A percentile compares a stretch with the other conserved stretches of the same genome.
Conservation (phyloP, 92 coral and sea anemone genomes). For the Palythoa caribaeorum region DNA sequence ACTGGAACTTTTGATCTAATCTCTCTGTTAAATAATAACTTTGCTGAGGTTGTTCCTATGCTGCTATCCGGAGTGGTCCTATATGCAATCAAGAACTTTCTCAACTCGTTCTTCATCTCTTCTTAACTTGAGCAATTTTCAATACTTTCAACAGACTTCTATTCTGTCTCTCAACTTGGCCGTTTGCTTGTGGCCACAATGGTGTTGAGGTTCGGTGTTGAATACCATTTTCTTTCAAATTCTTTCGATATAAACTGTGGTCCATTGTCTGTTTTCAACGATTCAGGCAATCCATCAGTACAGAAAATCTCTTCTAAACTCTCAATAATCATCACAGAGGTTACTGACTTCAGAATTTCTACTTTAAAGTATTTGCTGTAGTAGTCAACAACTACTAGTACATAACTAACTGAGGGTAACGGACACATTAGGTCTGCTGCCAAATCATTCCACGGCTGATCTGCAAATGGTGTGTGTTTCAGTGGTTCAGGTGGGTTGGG, state of each 20-base stretch:
- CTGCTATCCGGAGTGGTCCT: not conserved
- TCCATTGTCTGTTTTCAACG: not conserved
- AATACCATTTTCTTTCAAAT: slow-evolving; percentile 3
- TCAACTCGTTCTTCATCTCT: slow-evolving; percentile 9
- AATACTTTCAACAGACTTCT: slow-evolving; percentile 2
- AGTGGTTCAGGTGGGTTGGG: slow-evolving; percentile 28
- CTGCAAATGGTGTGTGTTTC: slow-evolving; percentile 23
- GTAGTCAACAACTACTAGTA: slow-evolving; percentile 32
- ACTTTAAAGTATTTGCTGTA: slow-evolving; percentile 5
- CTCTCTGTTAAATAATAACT: slow-evolving; percentile 5
- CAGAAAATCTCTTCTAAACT: slow-evolving; percentile 1
- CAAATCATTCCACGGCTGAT: slow-evolving; percentile 38
- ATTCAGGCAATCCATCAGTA: not conserved
- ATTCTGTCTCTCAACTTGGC: not conserved
- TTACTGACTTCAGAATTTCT: slow-evolving; percentile 26
- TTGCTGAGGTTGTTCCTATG: slow-evolving; percentile 5
- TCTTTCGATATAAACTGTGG: not conserved
- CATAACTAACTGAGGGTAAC: slow-evolving; percentile 3
- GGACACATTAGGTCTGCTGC: slow-evolving; percentile 44
- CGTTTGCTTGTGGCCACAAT: slow-evolving; percentile 7
- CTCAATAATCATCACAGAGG: not conserved
- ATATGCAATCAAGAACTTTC: not conserved
- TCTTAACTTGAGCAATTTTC: slow-evolving; percentile 16
- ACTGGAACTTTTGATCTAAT: not conserved
- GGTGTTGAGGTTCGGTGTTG: slow-evolving; percentile 5